phyloP scores from a whole-genome alignment of 2,113 vertebrate species.

The Porphyrio hochstetteri region DNA sequence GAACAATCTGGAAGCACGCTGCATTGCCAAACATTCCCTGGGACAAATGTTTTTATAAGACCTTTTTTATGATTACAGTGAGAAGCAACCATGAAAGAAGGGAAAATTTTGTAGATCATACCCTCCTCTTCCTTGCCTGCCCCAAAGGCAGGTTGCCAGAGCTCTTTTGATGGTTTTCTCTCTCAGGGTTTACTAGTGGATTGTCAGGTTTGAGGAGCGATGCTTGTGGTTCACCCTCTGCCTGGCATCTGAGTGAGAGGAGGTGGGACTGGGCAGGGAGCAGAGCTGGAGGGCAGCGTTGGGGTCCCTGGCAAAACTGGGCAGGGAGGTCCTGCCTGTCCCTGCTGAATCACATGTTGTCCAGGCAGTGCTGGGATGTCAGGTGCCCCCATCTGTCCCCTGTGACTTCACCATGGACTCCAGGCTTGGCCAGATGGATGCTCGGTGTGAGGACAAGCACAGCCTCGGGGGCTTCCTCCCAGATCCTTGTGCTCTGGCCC shows the following conservation, averaged over 20 bases:
- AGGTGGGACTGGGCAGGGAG: background rate
- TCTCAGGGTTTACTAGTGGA: background rate
- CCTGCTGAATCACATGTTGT: rapidly evolving
- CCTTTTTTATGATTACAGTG: background rate
- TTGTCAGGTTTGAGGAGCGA: background rate
- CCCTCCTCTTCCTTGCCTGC: rapidly evolving
- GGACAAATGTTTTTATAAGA: background rate
- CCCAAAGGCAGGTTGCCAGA: background rate
- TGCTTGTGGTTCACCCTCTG: background rate
- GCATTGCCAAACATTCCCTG: background rate
- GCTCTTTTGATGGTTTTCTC: background rate
- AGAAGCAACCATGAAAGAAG: background rate
- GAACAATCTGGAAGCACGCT: background rate
- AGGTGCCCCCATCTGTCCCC: background rate
- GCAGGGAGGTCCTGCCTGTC: background rate
- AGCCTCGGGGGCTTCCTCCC: background rate
- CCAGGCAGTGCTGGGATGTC: background rate
- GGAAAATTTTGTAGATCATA: background rate
- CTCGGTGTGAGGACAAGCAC: background rate
- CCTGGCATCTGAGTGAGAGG: background rate
- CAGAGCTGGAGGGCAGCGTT: background rate
- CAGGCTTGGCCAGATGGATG: background rate
- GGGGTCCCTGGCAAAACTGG: rapidly evolving
- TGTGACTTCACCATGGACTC: rapidly evolving
- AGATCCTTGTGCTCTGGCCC: background rate